These are phyloP conservation scores for Pimpla rufipes DNA, from an alignment of 2,888 invertebrate genomes.

Conservation along the genomic window DNA sequence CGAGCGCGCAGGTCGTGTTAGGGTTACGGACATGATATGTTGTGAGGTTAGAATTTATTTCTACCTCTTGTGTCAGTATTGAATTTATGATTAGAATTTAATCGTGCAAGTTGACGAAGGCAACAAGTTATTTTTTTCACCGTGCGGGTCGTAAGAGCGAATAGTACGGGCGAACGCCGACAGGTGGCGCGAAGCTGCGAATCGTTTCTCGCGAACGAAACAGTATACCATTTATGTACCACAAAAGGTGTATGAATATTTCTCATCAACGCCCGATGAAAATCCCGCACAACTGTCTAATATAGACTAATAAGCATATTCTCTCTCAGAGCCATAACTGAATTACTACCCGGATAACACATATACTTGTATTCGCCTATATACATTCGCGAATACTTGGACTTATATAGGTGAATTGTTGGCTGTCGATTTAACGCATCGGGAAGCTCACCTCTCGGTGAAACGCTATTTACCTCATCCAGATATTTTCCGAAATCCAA, in stretches of 20 bases:
- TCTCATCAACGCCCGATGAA: too few relatives aligned
- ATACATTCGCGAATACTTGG: background rate
- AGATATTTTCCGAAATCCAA: conserved; percentile 60
- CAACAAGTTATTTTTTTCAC: background rate
- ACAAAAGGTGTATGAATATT: background rate
- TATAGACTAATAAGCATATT: background rate
- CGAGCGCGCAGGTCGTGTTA: too few relatives aligned
- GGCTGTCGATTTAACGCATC: conserved; percentile 1
- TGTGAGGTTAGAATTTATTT: too few relatives aligned
- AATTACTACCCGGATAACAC: background rate
- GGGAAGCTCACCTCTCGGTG: background rate
- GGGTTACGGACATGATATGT: too few relatives aligned
- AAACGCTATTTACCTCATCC: background rate
- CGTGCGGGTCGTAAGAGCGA: background rate
- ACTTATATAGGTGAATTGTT: conserved; percentile 15
- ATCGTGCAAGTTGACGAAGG: too few relatives aligned
- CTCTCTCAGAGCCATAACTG: background rate
- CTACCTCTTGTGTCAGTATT: too few relatives aligned
- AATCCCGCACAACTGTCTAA: too few relatives aligned
- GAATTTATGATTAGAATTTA: too few relatives aligned
- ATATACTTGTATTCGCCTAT: background rate
- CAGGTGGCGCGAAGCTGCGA: background rate
- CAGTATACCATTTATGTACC: too few relatives aligned
- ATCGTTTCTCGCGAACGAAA: background rate
- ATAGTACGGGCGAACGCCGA: background rate